Evolutionary conservation across 2,113 vertebrate genomes (phyloP).

Genomic region (Hemicordylus capensis): DNA sequence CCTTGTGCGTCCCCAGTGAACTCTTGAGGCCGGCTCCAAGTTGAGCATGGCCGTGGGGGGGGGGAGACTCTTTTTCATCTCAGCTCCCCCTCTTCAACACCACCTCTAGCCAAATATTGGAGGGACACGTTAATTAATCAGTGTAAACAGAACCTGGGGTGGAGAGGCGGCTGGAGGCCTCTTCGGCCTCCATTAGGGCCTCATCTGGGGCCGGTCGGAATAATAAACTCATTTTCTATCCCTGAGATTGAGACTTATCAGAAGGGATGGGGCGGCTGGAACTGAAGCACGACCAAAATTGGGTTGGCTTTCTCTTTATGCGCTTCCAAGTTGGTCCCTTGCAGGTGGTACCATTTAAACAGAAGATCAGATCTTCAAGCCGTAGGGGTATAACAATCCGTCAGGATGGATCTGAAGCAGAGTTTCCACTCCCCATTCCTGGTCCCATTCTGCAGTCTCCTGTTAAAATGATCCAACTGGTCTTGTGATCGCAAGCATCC

Average conservation of each 20-base stretch:
- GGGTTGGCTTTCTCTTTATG: no score
- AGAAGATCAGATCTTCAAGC: background rate
- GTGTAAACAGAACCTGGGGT: constrained; percentile 28
- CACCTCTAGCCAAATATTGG: constrained; percentile 30
- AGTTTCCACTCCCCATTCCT: no score
- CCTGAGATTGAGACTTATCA: background rate
- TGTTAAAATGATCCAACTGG: no score
- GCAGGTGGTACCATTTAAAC: background rate
- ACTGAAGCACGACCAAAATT: background rate
- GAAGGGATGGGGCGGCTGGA: background rate
- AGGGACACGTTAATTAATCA: constrained; percentile 51
- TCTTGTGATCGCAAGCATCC: no score
- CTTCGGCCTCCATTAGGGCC: background rate
- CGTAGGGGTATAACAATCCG: background rate
- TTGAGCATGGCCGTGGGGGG: background rate
- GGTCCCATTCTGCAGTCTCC: background rate
- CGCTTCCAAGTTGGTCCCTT: background rate
- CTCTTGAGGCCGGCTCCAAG: constrained; percentile 14
- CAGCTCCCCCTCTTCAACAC: background rate
- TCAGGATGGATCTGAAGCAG: background rate
- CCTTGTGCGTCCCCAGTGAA: constrained; percentile 51
- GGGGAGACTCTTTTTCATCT: background rate
- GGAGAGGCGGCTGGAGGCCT: background rate
- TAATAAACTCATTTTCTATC: background rate
- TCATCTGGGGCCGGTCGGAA: background rate